Evolutionary conservation across 2,797 vertebrate genomes (phyloP).

Genomic region (Podarcis lilfordi): DNA sequence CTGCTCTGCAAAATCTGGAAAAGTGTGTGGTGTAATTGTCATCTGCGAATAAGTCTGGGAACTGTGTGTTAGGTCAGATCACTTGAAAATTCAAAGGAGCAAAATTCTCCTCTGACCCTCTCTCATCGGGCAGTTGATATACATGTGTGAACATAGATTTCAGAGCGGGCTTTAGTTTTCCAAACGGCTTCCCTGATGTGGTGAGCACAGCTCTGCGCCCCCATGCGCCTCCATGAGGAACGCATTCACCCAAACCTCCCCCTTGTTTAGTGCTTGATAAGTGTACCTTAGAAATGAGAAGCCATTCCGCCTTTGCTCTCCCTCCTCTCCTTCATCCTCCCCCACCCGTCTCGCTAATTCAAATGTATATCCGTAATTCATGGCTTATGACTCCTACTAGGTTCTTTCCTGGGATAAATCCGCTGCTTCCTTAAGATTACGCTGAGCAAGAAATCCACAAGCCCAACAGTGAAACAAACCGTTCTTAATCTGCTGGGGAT

Average conservation of each 20-base stretch:
- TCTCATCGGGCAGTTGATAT: too few species aligned
- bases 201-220: background rate
- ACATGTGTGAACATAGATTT: background rate
- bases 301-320: background rate
- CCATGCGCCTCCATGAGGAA: background rate
- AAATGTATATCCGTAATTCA: constrained; percentile 33
- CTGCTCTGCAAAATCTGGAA: too few species aligned
- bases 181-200: background rate
- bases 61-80: too few species aligned
- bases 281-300: background rate
- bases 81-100: too few species aligned
- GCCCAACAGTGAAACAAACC: constrained; percentile 61
- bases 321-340: background rate
- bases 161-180: background rate
- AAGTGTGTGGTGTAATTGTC: too few species aligned
- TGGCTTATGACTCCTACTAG: constrained; percentile 33
- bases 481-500: constrained; percentile 57
- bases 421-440: constrained; percentile 50
- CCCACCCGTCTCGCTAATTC: background rate
- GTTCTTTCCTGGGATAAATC: constrained; percentile 50
- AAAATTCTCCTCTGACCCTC: too few species aligned
- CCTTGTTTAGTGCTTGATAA: background rate
- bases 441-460: constrained; percentile 6
- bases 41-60: too few species aligned
- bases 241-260: background rate